Percentiles rank a stretch among this genome's conserved stretches.
These are phyloP conservation scores for Stenodema calcarata DNA, from an alignment of 2,888 invertebrate genomes.

Conservation along the genomic window DNA sequence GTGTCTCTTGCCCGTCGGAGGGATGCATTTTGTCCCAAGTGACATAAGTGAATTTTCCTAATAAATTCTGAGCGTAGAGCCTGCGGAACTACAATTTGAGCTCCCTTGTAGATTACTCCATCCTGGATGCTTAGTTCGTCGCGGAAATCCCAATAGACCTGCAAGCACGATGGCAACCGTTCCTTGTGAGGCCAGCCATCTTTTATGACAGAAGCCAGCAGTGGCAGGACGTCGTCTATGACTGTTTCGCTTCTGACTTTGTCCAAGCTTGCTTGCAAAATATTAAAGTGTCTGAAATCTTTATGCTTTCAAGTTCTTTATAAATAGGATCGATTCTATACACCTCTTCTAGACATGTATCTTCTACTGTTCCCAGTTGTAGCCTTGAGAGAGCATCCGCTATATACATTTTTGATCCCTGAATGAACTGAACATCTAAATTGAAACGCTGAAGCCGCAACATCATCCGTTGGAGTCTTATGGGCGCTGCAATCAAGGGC, in stretches of 20 bases:
- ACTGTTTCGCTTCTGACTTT: not conserved
- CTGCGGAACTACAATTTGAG: conserved; percentile 17
- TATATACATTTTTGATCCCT: no score
- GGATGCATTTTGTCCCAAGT: not conserved
- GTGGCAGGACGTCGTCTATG: not conserved
- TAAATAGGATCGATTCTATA: no score
- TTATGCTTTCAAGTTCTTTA: not conserved
- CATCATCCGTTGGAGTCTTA: no score
- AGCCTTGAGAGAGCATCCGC: no score
- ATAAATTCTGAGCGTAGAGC: no score
- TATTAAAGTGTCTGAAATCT: not conserved
- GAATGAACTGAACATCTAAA: no score
- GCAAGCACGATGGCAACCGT: not conserved
- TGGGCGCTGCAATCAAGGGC: no score
- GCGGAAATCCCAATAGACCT: not conserved
- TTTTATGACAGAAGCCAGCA: not conserved
- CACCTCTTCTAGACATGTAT: no score
- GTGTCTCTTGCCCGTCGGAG: not conserved
- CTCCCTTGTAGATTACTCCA: not conserved
- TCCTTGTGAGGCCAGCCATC: not conserved
- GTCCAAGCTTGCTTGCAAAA: not conserved
- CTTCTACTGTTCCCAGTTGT: no score
- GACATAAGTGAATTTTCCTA: no score
- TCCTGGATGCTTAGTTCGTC: conserved; percentile 18
- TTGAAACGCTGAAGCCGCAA: no score